Conservation (phyloP, 1,140 invertebrate genomes). For the Proctacanthus coquilletti region DNA sequence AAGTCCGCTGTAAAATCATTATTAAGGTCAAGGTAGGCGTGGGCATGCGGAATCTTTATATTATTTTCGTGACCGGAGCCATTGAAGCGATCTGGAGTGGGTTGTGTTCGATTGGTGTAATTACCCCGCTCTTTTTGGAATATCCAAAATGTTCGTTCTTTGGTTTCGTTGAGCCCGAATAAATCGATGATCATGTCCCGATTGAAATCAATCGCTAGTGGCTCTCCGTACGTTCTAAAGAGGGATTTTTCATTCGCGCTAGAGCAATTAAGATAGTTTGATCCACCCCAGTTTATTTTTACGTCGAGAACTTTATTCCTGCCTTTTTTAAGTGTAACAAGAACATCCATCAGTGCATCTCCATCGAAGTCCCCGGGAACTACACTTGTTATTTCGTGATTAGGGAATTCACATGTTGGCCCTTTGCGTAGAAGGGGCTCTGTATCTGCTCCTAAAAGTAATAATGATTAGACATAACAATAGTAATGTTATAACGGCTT, state of each 20-base stretch:
- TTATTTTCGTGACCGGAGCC: slow-evolving; percentile 15
- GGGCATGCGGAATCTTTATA: slow-evolving; percentile 59
- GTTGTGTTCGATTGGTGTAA: slow-evolving; percentile 36
- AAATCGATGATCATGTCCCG: slow-evolving; percentile 89
- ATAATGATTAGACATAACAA: not conserved
- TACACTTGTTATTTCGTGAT: slow-evolving; percentile 48
- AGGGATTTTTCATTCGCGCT: slow-evolving; percentile 30
- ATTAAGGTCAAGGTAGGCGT: slow-evolving; percentile 81
- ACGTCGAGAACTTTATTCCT: slow-evolving; percentile 32
- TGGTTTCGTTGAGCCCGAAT: slow-evolving; percentile 51
- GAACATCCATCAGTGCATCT: slow-evolving; percentile 83
- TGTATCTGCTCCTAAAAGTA: slow-evolving; percentile 41
- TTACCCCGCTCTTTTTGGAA: slow-evolving; percentile 43
- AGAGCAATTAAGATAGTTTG: slow-evolving; percentile 47
- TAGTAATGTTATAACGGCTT: too few species aligned
- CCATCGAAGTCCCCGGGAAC: slow-evolving; percentile 91
- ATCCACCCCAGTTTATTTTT: slow-evolving; percentile 60
- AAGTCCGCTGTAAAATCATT: slow-evolving; percentile 72
- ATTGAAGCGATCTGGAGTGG: slow-evolving; percentile 9
- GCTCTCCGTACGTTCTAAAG: slow-evolving; percentile 56
- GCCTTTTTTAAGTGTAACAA: slow-evolving; percentile 45
- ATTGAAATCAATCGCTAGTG: slow-evolving; percentile 77
- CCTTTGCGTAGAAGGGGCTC: slow-evolving; percentile 51
- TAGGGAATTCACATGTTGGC: slow-evolving; percentile 42
- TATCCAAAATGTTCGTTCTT: slow-evolving; percentile 51